Base-by-base conservation (phyloP, 2,888 invertebrate genomes). In the Netelia virgata region DNA sequence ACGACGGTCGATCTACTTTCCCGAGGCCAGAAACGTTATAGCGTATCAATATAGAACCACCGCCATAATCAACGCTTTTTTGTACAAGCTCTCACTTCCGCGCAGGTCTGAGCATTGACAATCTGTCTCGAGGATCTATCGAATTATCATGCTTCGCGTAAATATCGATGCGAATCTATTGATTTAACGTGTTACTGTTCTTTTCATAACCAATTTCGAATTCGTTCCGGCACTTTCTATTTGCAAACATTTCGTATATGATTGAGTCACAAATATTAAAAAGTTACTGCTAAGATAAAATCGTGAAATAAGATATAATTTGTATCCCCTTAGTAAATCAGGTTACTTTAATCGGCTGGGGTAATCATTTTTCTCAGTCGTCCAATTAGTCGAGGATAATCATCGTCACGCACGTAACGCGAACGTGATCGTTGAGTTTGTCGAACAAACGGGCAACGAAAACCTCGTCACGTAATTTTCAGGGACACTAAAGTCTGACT, bases 1-100 rank as follows among this genome's bases (percentile, higher is more conserved):
- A 64, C 74, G 63, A 64, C 41, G 64, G 70, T 79, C 75, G 79
- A 83, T 77, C 66, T 69, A 20, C 59, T 75, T 57, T 59, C 70
- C 57, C 55, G 59, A 41, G 73, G 20, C 41, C 16, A 47, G 18
- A 23, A 11, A 70, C 75, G 18, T 75, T 75, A 53, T 53, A 53
- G 63, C 41, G 36, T 64, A 23, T 18, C 53, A 63, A 28, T 50
- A 36, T 28, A 66, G 23, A 69, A 16, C 20, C 55, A 11, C 23
- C 8, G 63, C 41, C 57, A 70, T 69, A 79, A 70, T 74, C 69
- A 78, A 64, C 47, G 69, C 63, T 74, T 64, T 74, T 66, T 77
- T 78, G 47, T 74, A 47, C 41, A 20, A 66, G 20, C 16, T 20
- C 6, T 61, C 57, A 53, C 64, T 53, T 6, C 23, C 75, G 16